Base-by-base conservation (phyloP, 2,797 vertebrate genomes). In the Arrhamphus sclerolepis region DNA sequence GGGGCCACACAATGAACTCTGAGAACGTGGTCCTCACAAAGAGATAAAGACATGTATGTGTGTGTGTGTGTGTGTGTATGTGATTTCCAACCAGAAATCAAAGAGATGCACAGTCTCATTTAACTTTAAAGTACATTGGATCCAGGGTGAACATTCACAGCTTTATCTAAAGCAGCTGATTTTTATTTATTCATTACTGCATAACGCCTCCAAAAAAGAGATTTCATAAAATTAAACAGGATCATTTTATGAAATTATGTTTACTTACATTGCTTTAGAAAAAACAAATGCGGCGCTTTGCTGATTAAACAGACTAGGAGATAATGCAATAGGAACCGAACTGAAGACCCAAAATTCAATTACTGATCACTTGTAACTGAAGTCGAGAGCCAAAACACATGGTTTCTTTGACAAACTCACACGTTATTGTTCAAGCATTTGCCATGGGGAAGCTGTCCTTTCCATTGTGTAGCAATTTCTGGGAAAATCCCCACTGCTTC, bases 401-500 rank as follows among this genome's bases (percentile, higher is more conserved):
- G 0, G 46, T 28, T 34, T 41, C 52, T 58, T 38, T 43, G 34
- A 39, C 28, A 65, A 65, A 73, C 48, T 22, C 63, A 76, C 66
- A 41, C 11, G 22, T 56, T 69, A 80, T 77, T 84, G 70, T 76
- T 76, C 63, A 24, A 4, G 22, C 38, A 55, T 56, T 66, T 47
- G 47, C 22, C 60, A 16, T 24, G 34, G 50, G 60, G 55, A 52
- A 49, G 56, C 62, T 16, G 52, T 71, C 19, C 21, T 58, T 67
- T 75, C 67, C 72, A 80, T 86, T 80, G 78, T 81, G 65, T 38
- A 57, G 66, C 1, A 1, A 74, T 76, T 85, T 88, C 80, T 87
- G 66, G 80, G 83, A 83, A 89, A 89, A 81, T 70, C 82, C 84
- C 77, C 29, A 38, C 42, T 60, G 68, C 70, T 75, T 24, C 71